Evolutionary conservation across 2,888 invertebrate species (phyloP).

Genomic region (Zygogramma bicolorata): DNA sequence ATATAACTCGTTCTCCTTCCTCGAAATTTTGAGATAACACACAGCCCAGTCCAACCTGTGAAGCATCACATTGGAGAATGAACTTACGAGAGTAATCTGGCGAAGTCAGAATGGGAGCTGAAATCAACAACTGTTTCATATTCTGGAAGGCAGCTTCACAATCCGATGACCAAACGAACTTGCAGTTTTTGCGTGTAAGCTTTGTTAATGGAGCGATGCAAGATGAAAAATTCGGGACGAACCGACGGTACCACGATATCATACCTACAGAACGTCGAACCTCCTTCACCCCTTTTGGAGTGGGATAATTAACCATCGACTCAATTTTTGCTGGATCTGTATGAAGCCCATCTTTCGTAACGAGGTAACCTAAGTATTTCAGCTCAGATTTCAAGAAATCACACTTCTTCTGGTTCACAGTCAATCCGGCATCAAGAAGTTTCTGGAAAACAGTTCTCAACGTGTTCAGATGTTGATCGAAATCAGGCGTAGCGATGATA

Average conservation of each 20-base stretch:
- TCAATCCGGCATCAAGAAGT: constrained; percentile 39
- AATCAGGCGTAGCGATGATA: constrained; percentile 38
- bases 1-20: no score
- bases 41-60: no score
- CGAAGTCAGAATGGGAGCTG: no score
- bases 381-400: constrained; percentile 36
- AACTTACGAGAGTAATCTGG: no score
- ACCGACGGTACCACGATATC: not conserved
- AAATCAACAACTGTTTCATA: no score
- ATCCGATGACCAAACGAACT: not conserved
- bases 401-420: constrained; percentile 39
- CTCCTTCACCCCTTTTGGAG: not conserved
- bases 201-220: not conserved
- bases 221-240: not conserved
- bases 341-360: constrained; percentile 28
- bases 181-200: not conserved
- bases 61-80: no score
- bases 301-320: constrained; percentile 17
- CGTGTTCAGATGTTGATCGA: constrained; percentile 38
- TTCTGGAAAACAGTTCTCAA: constrained; percentile 32
- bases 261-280: not conserved
- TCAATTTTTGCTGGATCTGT: constrained; percentile 36
- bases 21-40: no score
- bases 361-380: constrained; percentile 30
- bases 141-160: constrained; percentile 15